phyloP scores from a whole-genome alignment of 1,140 invertebrate genomes.

The Magallana ariakensis region DNA sequence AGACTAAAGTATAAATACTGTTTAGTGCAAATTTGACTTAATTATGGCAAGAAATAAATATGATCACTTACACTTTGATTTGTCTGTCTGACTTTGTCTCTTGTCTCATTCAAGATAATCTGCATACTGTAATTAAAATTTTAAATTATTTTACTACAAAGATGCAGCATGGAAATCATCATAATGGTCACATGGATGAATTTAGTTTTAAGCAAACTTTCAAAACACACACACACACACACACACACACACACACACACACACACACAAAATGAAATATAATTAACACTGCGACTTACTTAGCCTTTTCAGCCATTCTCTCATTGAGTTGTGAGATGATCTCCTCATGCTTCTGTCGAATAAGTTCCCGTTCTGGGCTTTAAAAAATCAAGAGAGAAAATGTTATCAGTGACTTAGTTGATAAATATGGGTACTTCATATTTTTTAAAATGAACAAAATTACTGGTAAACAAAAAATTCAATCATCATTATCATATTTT shows the following conservation, averaged over 20 bases:
- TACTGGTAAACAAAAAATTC: background rate
- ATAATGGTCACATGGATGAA: background rate
- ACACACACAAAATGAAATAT: too few species aligned
- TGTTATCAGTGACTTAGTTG: background rate
- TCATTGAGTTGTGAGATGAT: slow-evolving; percentile 78
- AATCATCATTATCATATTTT: too few species aligned
- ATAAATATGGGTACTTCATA: too few species aligned
- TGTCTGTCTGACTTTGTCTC: slow-evolving; percentile 76
- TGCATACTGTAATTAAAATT: slow-evolving; percentile 71
- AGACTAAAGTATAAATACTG: too few species aligned
- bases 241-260: too few species aligned
- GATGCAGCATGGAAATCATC: background rate
- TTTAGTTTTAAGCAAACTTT: too few species aligned
- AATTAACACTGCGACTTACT: slow-evolving; percentile 58
- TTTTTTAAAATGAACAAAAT: background rate
- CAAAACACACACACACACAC: too few species aligned
- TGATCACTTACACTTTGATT: slow-evolving; percentile 74
- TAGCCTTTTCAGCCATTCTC: slow-evolving; percentile 78
- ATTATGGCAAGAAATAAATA: too few species aligned
- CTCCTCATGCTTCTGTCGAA: slow-evolving; percentile 76
- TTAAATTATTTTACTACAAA: background rate
- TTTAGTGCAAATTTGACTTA: too few species aligned
- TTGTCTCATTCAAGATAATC: slow-evolving; percentile 78
- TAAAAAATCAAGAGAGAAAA: slow-evolving; percentile 40
- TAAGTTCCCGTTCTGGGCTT: slow-evolving; percentile 75